phyloP scores from a whole-genome alignment of 2,113 vertebrate species.

The Eleginops maclovinus region DNA sequence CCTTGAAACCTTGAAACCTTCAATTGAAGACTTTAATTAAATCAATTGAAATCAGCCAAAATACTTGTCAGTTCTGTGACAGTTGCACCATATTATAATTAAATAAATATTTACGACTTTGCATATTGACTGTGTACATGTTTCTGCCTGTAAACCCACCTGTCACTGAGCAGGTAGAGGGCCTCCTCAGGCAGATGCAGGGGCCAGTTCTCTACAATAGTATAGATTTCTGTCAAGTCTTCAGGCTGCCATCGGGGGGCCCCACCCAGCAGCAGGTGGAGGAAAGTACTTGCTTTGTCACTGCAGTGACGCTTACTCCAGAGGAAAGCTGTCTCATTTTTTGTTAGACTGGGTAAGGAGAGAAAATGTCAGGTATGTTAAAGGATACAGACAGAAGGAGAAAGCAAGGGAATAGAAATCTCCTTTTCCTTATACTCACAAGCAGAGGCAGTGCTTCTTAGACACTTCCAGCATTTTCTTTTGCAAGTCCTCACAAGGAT shows the following conservation, averaged over 20 bases:
- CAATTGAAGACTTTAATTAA: no score
- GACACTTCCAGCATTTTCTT: constrained; percentile 75
- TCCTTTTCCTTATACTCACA: constrained; percentile 69
- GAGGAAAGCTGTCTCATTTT: constrained; percentile 86
- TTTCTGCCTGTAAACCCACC: constrained; percentile 53
- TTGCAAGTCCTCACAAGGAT: constrained; percentile 70
- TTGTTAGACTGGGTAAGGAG: constrained; percentile 80
- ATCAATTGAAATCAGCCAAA: no score
- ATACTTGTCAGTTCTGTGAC: no score
- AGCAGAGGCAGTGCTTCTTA: constrained; percentile 77
- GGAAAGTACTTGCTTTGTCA: constrained; percentile 78
- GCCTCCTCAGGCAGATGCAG: constrained; percentile 85
- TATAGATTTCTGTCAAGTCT: constrained; percentile 84
- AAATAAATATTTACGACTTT: background rate
- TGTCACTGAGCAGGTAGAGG: constrained; percentile 87
- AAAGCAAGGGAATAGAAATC: background rate
- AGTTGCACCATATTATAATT: no score
- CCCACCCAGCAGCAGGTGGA: constrained; percentile 87
- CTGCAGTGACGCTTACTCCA: constrained; percentile 86
- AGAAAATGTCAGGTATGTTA: background rate
- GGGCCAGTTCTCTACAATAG: constrained; percentile 81
- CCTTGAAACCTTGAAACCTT: no score
- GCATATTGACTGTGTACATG: background rate
- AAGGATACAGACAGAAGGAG: background rate
- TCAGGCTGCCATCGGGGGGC: constrained; percentile 83